Percentiles rank a stretch among this genome's conserved stretches.
These are phyloP conservation scores for Syrrhaptes paradoxus DNA, from an alignment of 2,113 vertebrate species.

Conservation along the genomic window DNA sequence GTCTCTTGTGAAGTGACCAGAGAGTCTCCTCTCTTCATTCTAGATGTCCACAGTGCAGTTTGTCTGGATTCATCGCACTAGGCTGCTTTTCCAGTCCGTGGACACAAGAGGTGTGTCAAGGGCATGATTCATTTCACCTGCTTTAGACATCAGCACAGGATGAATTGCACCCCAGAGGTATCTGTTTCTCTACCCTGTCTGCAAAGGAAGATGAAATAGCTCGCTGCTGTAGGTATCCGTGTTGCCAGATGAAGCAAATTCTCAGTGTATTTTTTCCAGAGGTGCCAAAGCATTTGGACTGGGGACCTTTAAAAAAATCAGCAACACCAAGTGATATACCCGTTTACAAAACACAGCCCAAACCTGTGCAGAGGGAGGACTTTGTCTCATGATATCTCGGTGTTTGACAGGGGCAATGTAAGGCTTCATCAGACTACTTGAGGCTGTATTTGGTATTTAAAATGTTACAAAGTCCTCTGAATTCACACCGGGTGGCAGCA, in stretches of 20 bases:
- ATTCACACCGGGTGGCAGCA: neutral
- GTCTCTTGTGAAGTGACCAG: neutral
- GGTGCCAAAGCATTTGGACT: neutral
- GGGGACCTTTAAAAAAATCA: neutral
- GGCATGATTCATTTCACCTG: neutral
- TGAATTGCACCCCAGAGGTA: slow-evolving; percentile 10
- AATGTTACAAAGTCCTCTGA: neutral
- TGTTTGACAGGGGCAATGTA: neutral
- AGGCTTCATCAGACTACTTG: neutral
- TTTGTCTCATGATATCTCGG: neutral
- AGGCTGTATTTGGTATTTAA: neutral
- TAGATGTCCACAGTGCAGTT: neutral
- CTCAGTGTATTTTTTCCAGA: neutral
- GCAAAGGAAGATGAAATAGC: neutral
- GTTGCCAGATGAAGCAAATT: neutral
- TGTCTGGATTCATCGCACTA: neutral
- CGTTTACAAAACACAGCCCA: neutral
- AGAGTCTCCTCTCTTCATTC: neutral
- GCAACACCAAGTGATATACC: neutral
- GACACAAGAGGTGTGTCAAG: neutral
- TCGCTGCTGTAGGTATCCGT: neutral
- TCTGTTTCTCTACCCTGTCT: slow-evolving; percentile 21
- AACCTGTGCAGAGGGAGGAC: neutral
- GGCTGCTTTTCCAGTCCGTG: neutral
- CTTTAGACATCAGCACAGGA: neutral